Conservation (phyloP, 2,888 invertebrate species). For the Silvanus unidentatus region DNA sequence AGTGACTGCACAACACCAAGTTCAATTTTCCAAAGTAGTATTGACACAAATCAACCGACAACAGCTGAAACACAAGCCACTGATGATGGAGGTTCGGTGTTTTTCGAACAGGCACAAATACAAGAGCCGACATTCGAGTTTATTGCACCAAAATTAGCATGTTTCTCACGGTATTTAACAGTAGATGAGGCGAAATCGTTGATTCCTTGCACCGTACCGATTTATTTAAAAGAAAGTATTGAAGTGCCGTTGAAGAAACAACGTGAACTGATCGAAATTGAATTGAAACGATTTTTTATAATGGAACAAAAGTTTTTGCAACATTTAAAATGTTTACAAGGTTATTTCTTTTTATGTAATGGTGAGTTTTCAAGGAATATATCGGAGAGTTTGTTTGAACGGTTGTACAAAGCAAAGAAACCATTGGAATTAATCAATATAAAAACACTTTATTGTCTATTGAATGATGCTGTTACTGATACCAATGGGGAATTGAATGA, state of each 20-base stretch:
- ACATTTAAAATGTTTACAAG: conserved; percentile 67
- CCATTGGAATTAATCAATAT: conserved; percentile 66
- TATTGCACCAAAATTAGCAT: background rate
- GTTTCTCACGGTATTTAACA: background rate
- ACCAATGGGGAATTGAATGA: conserved; percentile 56
- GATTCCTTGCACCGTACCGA: conserved; percentile 13
- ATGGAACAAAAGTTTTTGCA: conserved; percentile 61
- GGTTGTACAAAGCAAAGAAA: conserved; percentile 58
- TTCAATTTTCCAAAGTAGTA: conserved; percentile 22
- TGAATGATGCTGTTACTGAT: conserved; percentile 60
- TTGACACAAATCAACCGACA: conserved; percentile 23
- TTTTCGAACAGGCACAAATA: conserved; percentile 21
- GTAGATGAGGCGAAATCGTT: background rate
- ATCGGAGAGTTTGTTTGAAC: conserved; percentile 62
- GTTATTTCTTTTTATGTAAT: conserved; percentile 73
- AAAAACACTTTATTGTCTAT: conserved; percentile 60
- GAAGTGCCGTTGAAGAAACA: conserved; percentile 64
- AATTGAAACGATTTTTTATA: conserved; percentile 64
- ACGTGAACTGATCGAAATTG: conserved; percentile 63
- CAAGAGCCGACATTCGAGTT: too few species aligned
- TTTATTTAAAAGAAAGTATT: conserved; percentile 46
- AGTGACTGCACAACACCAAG: conserved; percentile 31
- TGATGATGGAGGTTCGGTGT: conserved; percentile 41
- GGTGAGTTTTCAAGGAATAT: conserved; percentile 72
- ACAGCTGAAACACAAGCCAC: conserved; percentile 48